phyloP scores from a whole-genome alignment of 2,888 invertebrate genomes.

The Scaptomyza cyrtandrae region DNA sequence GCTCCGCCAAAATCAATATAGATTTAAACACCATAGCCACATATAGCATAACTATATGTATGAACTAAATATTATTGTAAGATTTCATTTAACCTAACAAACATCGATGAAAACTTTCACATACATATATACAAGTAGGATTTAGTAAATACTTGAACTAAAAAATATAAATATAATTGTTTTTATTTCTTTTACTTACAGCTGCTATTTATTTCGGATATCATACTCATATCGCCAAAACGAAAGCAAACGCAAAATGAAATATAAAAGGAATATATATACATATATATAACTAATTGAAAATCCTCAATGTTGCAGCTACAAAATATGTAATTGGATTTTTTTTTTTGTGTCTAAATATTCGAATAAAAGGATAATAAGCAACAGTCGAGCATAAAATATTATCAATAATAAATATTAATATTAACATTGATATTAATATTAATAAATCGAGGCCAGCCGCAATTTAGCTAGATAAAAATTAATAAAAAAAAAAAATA shows the following conservation, averaged over 20 bases:
- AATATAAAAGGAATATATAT: constrained; percentile 34
- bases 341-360: constrained; percentile 26
- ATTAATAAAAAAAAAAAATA: constrained; percentile 18
- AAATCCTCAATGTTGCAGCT: constrained; percentile 37
- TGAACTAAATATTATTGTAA: too few species aligned
- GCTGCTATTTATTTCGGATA: constrained; percentile 59
- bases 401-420: constrained; percentile 15
- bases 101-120: too few species aligned
- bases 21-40: too few species aligned
- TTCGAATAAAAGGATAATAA: constrained; percentile 42
- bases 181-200: constrained; percentile 41
- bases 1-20: too few species aligned
- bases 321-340: constrained; percentile 40
- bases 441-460: constrained; percentile 28
- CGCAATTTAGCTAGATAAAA: constrained; percentile 57
- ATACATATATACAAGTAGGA: too few species aligned
- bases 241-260: constrained; percentile 42
- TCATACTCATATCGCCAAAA: constrained; percentile 63
- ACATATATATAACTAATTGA: constrained; percentile 1
- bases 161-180: too few species aligned
- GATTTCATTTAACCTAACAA: too few species aligned
- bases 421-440: background rate
- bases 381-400: constrained; percentile 29
- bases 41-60: too few species aligned
- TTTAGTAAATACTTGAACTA: too few species aligned